Evolutionary conservation across 2,888 invertebrate genomes (phyloP), one percentile per base, ranked within the genome.

Genomic region (Aphidius colemani): DNA sequence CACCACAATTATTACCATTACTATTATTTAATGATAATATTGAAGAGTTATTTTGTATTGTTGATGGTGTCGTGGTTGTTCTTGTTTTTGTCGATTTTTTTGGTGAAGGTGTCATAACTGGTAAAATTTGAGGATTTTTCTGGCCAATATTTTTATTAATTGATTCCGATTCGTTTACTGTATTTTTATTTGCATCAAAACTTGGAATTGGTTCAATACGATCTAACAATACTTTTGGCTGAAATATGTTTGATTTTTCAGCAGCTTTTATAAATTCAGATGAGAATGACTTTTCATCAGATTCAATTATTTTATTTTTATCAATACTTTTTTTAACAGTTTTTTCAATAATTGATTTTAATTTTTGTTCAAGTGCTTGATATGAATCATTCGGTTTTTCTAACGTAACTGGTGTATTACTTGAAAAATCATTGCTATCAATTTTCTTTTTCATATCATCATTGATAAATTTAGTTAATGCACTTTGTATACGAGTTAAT

Each of bases 321-420:
- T 78, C 76, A 4, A 77, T 72, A 67, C 81, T 81, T 48, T 75
- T 78, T 39, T 73, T 77, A 59, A 82, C 75, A 0, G 80, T 72
- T 9, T 75, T 79, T 43, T 78, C 78, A 7, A 82, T 72, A 43
- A 82, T 78, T 6, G 55, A 69, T 45, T 79, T 80, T 7, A 82
- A 57, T 41, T 79, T 78, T 7, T 75, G 70, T 41, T 80, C 76
- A 10, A 82, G 67, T 4, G 74, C 71, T 44, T 70, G 64, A 40
- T 67, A 71, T 4, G 72, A 66, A 55, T 72, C 71, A 30, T 71
- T 74, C 40, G n/a, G 44, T 11, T 30, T 61, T 66, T 11, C 44
- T 7, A 40, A 10, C 4, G n/a, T 9, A 45, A 13, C n/a, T 30
- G 53, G 43, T 7, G 66, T 65, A 0, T 40, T 13, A 48, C 6